Evolutionary conservation across 2,113 vertebrate genomes (phyloP).

Genomic region (Epinephelus moara): DNA sequence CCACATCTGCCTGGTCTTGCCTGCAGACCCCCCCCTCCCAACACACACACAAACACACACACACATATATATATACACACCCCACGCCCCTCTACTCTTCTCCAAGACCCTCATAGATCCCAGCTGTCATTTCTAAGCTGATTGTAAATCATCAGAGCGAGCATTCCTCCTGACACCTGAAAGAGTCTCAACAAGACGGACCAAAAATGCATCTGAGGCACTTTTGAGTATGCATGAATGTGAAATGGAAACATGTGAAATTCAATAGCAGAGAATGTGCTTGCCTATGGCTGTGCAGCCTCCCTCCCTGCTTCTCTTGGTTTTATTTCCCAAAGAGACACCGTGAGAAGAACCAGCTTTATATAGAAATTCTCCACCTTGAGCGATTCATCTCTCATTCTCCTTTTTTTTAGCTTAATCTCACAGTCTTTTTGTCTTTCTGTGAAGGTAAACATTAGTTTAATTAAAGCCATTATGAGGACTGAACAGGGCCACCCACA

Average conservation of each 20-base stretch:
- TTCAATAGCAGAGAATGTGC: slow-evolving; percentile 47
- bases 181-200: slow-evolving; percentile 57
- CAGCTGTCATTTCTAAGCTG: slow-evolving; percentile 51
- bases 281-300: slow-evolving; percentile 35
- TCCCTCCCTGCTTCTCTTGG: slow-evolving; percentile 19
- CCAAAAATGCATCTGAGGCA: slow-evolving; percentile 48
- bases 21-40: slow-evolving; percentile 5
- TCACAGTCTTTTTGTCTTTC: slow-evolving; percentile 35
- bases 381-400: slow-evolving; percentile 32
- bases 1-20: slow-evolving; percentile 65
- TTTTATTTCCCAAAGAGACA: slow-evolving; percentile 31
- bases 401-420: slow-evolving; percentile 16
- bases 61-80: background rate
- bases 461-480: slow-evolving; percentile 35
- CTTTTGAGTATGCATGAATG: slow-evolving; percentile 28
- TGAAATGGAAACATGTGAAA: slow-evolving; percentile 63
- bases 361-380: background rate
- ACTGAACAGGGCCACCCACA: slow-evolving; percentile 58
- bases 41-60: background rate
- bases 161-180: slow-evolving; percentile 55
- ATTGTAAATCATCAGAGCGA: slow-evolving; percentile 59
- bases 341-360: slow-evolving; percentile 31
- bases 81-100: slow-evolving; percentile 12
- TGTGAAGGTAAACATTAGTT: slow-evolving; percentile 43
- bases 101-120: slow-evolving; percentile 38